Evolutionary conservation across 2,888 invertebrate species (phyloP).

Genomic region (Ophonus ardosiacus): DNA sequence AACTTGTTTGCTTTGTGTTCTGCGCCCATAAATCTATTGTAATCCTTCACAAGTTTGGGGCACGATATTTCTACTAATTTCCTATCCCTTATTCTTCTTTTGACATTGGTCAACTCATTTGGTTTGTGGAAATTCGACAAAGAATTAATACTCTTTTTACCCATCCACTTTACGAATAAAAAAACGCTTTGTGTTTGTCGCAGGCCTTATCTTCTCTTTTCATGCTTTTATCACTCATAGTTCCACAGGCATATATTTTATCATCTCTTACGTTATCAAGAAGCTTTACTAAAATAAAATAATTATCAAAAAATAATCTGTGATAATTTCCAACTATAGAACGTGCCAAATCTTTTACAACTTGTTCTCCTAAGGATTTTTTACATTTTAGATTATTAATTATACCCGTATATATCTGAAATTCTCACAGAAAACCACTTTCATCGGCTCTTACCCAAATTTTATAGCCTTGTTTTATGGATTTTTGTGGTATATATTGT

Average conservation of each 20-base stretch:
- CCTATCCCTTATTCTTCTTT: conserved; percentile 57
- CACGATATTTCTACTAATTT: conserved; percentile 39
- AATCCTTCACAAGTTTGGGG: conserved; percentile 55
- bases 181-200: conserved; percentile 36
- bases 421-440: conserved; percentile 67
- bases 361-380: background rate
- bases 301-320: background rate
- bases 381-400: no score
- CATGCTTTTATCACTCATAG: conserved; percentile 62
- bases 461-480: conserved; percentile 69
- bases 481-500: conserved; percentile 67
- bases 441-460: conserved; percentile 68
- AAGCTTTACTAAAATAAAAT: background rate
- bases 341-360: background rate
- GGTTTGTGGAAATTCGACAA: conserved; percentile 64
- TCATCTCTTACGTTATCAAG: background rate
- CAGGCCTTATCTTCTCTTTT: conserved; percentile 55
- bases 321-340: conserved; percentile 1
- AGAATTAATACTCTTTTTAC: conserved; percentile 59
- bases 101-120: background rate
- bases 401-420: conserved; percentile 71
- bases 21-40: conserved; percentile 63
- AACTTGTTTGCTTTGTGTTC: no score
- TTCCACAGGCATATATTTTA: conserved; percentile 24
- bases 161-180: conserved; percentile 63